phyloP scores from a whole-genome alignment of 2,797 vertebrate genomes.

The Molothrus ater region DNA sequence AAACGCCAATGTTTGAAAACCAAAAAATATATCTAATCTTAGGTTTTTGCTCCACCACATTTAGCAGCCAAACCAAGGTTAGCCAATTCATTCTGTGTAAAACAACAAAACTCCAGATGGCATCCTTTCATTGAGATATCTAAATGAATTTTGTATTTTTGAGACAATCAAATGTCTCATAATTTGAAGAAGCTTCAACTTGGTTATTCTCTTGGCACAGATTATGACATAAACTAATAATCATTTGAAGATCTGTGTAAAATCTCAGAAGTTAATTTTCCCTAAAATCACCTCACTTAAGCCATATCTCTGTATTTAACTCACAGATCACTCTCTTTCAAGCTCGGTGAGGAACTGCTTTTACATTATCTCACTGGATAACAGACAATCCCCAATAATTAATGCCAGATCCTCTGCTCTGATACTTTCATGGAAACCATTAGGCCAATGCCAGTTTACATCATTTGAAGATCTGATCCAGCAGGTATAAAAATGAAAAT shows the following conservation, averaged over 20 bases:
- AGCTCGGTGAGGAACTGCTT: neutral
- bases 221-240: neutral
- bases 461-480: constrained; percentile 40
- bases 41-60: neutral
- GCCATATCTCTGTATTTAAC: neutral
- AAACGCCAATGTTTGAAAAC: neutral
- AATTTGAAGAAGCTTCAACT: neutral
- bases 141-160: constrained; percentile 24
- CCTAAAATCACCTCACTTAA: neutral
- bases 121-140: neutral
- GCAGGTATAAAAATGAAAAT: constrained; percentile 43
- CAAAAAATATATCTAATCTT: neutral
- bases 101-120: neutral
- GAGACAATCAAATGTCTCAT: constrained; percentile 29
- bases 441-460: constrained; percentile 22
- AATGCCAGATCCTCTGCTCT: constrained; percentile 8
- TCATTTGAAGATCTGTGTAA: constrained; percentile 12
- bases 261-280: constrained; percentile 19
- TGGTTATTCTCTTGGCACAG: neutral
- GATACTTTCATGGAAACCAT: constrained; percentile 41
- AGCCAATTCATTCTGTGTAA: neutral
- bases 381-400: constrained; percentile 43
- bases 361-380: constrained; percentile 20
- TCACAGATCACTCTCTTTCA: neutral
- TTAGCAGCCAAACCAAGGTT: neutral